Evolutionary conservation across 1,140 invertebrate species (phyloP).

Genomic region (Scylla paramamosain): DNA sequence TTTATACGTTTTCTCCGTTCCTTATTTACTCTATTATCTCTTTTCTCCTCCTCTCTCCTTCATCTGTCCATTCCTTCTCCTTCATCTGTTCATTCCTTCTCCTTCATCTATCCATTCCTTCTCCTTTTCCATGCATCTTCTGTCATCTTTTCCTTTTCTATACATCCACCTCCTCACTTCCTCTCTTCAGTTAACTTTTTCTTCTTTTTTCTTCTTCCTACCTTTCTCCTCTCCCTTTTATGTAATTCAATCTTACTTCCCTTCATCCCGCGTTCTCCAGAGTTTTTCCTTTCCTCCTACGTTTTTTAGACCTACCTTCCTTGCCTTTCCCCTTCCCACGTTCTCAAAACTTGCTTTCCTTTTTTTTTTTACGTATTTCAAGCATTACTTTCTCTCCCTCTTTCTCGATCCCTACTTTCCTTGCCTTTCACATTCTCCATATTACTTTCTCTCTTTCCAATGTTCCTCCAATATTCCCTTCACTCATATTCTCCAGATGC

Average conservation of each 20-base stretch:
- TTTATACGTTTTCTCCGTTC: too few relatives aligned
- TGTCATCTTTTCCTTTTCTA: background rate
- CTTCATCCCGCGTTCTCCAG: too few relatives aligned
- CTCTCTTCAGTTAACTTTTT: background rate
- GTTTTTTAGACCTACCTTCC: background rate
- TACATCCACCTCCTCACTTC: background rate
- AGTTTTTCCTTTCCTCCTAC: background rate
- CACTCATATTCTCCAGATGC: too few relatives aligned
- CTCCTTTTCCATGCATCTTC: background rate
- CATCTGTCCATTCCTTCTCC: too few relatives aligned
- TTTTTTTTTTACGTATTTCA: too few relatives aligned
- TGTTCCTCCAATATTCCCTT: too few relatives aligned
- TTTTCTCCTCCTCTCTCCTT: too few relatives aligned
- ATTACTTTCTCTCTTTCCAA: too few relatives aligned
- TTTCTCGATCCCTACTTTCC: background rate
- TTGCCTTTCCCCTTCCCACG: background rate
- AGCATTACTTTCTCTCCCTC: background rate
- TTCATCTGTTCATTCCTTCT: background rate
- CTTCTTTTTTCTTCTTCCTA: background rate
- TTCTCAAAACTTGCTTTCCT: too few relatives aligned
- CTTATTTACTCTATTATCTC: too few relatives aligned
- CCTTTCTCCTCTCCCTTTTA: background rate
- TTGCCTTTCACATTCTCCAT: background rate
- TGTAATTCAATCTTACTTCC: background rate
- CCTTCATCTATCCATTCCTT: background rate